Evolutionary conservation across 2,113 vertebrate species (phyloP).

Genomic region (Semnornis frantzii): DNA sequence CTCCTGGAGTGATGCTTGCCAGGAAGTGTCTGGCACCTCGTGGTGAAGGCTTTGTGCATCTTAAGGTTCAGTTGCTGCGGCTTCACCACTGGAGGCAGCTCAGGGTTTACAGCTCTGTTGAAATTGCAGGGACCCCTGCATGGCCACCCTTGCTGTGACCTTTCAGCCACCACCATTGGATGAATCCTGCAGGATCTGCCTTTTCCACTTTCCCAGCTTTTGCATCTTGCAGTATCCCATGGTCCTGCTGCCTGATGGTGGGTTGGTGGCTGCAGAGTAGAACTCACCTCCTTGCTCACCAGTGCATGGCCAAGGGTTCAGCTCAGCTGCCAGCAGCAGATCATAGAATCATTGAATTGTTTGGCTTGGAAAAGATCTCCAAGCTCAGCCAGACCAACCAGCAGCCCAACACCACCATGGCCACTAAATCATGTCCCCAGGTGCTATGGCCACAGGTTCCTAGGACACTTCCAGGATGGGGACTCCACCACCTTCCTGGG

Average conservation of each 20-base stretch:
- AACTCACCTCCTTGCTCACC: rapidly evolving
- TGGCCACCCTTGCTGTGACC: slow-evolving; percentile 54
- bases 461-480: no score
- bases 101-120: slow-evolving; percentile 53
- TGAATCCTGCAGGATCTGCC: slow-evolving; percentile 43
- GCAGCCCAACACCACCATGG: no score
- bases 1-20: slow-evolving; percentile 34
- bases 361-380: no score
- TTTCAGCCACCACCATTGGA: slow-evolving; percentile 52
- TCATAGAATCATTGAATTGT: no score
- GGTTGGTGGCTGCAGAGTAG: neutral
- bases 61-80: slow-evolving; percentile 57
- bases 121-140: slow-evolving; percentile 51
- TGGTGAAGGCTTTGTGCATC: slow-evolving; percentile 39
- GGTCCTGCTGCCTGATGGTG: neutral
- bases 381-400: no score
- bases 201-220: slow-evolving; percentile 49
- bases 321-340: neutral
- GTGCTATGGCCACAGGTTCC: no score
- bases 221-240: neutral
- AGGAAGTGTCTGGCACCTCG: slow-evolving; percentile 52
- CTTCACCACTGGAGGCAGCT: slow-evolving; percentile 36
- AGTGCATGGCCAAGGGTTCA: rapidly evolving
- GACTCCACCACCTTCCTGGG: no score
- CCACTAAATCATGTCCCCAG: no score